These are phyloP conservation scores for Zoanthus sociatus DNA, from an alignment of 92 coral and sea anemone species.

Conservation along the genomic window DNA sequence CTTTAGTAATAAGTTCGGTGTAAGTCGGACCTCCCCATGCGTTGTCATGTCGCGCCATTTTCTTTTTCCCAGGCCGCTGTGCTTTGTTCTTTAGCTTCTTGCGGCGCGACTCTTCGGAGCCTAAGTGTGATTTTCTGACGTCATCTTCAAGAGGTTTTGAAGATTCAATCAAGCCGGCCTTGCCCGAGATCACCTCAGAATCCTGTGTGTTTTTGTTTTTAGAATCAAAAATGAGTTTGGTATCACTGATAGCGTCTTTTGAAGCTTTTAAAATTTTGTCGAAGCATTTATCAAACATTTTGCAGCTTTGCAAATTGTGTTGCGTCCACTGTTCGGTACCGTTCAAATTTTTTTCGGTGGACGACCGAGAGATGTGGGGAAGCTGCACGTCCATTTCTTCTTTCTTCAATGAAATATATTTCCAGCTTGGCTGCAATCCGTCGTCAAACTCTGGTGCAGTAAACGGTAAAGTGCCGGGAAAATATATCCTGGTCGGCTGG, in stretches of 20 bases:
- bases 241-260: not conserved
- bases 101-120: conserved; percentile 23
- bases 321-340: not conserved
- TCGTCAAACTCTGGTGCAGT: conserved; percentile 26
- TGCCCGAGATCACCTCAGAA: not conserved
- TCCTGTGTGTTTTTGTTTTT: conserved; percentile 1
- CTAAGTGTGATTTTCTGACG: not conserved
- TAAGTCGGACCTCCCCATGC: conserved; percentile 54
- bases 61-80: conserved; percentile 30
- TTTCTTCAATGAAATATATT: conserved; percentile 20
- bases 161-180: not conserved
- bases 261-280: conserved; percentile 35
- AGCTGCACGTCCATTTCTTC: conserved; percentile 15
- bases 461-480: conserved; percentile 44
- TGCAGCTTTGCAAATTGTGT: conserved; percentile 25
- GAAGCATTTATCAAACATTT: conserved; percentile 32
- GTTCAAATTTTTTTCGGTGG: conserved; percentile 11
- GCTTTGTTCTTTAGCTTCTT: not conserved
- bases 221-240: not conserved
- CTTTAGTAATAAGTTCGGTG: conserved; percentile 41
- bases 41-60: conserved; percentile 33
- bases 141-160: not conserved
- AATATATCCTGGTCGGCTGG: conserved; percentile 35
- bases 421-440: conserved; percentile 26
- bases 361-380: conserved; percentile 14